These are phyloP conservation scores for Balearica regulorum DNA, from an alignment of 2,797 vertebrate genomes.

Conservation along the genomic window DNA sequence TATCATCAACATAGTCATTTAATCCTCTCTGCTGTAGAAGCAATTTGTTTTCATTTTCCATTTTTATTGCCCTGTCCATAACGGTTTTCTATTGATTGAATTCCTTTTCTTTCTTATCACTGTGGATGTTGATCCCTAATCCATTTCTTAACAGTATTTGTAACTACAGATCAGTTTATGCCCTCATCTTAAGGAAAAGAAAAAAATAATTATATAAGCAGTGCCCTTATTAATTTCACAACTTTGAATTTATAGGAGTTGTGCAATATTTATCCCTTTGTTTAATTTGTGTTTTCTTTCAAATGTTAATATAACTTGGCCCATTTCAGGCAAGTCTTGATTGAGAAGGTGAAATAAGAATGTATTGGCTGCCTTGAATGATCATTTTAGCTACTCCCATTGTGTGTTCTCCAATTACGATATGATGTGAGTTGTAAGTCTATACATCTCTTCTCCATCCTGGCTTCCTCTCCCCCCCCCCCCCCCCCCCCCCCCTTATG, in stretches of 20 bases:
- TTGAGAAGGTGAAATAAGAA: slow-evolving; percentile 32
- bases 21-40: neutral
- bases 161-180: neutral
- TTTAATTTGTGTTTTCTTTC: neutral
- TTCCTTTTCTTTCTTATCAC: neutral
- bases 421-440: slow-evolving; percentile 1
- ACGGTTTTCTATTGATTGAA: neutral
- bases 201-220: neutral
- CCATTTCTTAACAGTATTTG: neutral
- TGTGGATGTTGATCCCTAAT: neutral
- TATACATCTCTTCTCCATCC: neutral
- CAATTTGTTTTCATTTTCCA: neutral
- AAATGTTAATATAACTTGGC: neutral
- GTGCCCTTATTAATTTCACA: neutral
- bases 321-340: slow-evolving; percentile 19
- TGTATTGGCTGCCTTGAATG: slow-evolving; percentile 20
- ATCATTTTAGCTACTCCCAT: slow-evolving; percentile 42
- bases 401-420: slow-evolving; percentile 42
- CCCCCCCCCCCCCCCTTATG: neutral
- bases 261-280: neutral
- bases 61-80: neutral
- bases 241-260: neutral
- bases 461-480: accelerated
- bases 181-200: neutral
- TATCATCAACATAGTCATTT: neutral